Base-by-base conservation (phyloP, 2,113 vertebrate genomes). In the Caretta caretta region DNA sequence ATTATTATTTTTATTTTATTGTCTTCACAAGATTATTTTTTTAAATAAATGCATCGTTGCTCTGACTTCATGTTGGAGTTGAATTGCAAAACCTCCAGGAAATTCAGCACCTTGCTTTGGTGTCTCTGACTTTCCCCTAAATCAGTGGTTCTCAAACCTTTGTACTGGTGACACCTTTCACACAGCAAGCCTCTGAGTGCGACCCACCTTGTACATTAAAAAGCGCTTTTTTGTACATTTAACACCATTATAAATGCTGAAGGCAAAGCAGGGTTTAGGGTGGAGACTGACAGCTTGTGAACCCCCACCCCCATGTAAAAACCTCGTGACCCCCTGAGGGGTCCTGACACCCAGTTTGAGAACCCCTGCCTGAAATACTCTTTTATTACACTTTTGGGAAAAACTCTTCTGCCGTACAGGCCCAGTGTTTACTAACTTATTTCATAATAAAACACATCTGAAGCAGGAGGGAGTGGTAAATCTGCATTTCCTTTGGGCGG, bases 381-480 rank as follows among this genome's bases (percentile, higher is more conserved):
- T 2, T 11, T 35, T 2, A 80, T n/a, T 25, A 49, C 46, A 31
- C n/a, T 46, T 85, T 2, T 50, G 50, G 83, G 69, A 25, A 3
- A 2, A 84, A 31, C 2, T 65, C 65, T 35, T 90, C 48, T 84
- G 54, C 42, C 9, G 14, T 5, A 9, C 0, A 0, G 16, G 6
- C 51, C 5, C 8, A 65, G 3, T 31, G 46, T 79, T 2, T 35
- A 22, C 19, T 13, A 14, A 20, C 29, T 38, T 80, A 20, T 51
- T 20, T 8, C 14, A 3, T n/a, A 62, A 46, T 3, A 92, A 87
- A 62, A 62, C 0, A 51, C 25, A 2, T 12, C 76, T 27, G 54
- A 0, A 1, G 19, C 9, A 3, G 5, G 6, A 5, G 1, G 10
- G 6, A 82, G 4, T 4, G 8, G 2, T 46, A 56, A 89, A 1